These are phyloP conservation scores for Chloroceryle amazona DNA, from an alignment of 2,797 vertebrate genomes.

Conservation along the genomic window DNA sequence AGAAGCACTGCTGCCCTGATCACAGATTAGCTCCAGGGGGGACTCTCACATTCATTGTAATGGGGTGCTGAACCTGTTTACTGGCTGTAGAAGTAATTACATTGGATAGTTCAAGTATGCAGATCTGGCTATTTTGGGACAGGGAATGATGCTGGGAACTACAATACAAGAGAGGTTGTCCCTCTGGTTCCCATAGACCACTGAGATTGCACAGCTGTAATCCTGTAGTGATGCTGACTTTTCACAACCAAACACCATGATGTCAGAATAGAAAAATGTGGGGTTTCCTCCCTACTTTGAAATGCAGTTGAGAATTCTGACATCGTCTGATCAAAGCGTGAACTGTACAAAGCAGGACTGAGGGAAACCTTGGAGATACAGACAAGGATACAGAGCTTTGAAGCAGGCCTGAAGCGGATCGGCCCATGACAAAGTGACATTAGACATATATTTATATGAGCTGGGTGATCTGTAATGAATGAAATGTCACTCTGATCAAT, in stretches of 20 bases:
- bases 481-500: conserved; percentile 55
- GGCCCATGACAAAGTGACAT: conserved; percentile 35
- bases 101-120: background rate
- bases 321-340: conserved; percentile 18
- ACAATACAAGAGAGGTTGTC: background rate
- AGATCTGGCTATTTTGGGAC: background rate
- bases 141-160: background rate
- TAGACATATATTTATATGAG: conserved; percentile 55
- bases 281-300: background rate
- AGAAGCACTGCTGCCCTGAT: background rate
- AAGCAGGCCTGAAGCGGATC: conserved; percentile 49
- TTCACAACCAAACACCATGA: background rate
- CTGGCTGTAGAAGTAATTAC: background rate
- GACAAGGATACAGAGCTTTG: conserved; percentile 19
- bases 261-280: background rate
- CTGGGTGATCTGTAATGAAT: conserved; percentile 32
- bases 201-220: background rate
- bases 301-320: background rate
- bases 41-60: background rate
- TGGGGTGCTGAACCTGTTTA: background rate
- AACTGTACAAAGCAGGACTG: background rate
- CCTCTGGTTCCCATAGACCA: background rate
- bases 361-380: conserved; percentile 2
- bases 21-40: background rate
- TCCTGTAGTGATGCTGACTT: background rate